phyloP scores from a whole-genome alignment of 2,888 invertebrate species.

The Mystacides longicornis region DNA sequence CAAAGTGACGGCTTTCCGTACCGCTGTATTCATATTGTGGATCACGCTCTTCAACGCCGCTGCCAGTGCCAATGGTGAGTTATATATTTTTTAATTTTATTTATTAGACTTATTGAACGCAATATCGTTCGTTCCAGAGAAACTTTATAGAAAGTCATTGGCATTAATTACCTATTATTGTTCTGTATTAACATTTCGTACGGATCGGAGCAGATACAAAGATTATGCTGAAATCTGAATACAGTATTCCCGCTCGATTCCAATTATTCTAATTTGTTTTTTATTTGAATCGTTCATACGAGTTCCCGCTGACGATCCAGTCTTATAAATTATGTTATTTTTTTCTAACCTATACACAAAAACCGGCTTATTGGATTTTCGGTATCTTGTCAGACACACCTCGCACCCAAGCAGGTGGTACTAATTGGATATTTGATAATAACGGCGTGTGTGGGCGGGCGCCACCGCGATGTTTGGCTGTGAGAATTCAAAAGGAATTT shows the following conservation, averaged over 20 bases:
- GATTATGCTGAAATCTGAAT: neutral
- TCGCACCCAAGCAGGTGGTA: too few relatives aligned
- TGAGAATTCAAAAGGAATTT: neutral
- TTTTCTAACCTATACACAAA: too few relatives aligned
- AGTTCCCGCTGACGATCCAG: too few relatives aligned
- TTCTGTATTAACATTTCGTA: neutral
- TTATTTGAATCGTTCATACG: too few relatives aligned
- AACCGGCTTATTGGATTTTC: too few relatives aligned
- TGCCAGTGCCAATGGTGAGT: conserved; percentile 24
- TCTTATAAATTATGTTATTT: too few relatives aligned
- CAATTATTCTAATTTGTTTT: too few relatives aligned
- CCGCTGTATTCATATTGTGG: conserved; percentile 25
- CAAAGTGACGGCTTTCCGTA: conserved; percentile 20
- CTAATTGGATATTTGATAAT: too few relatives aligned
- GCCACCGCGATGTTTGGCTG: neutral
- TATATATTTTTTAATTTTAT: conserved; percentile 10
- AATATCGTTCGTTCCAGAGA: neutral
- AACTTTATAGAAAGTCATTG: too few relatives aligned
- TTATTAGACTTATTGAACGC: neutral
- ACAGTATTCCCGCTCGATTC: too few relatives aligned
- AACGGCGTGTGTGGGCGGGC: too few relatives aligned
- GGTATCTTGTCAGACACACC: too few relatives aligned
- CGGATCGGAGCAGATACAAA: neutral
- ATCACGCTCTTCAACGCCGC: conserved; percentile 21
- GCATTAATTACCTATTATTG: neutral